Evolutionary conservation across 2,888 invertebrate genomes (phyloP), one percentile per base, ranked within the genome.

Genomic region (Punctoribates punctum): DNA sequence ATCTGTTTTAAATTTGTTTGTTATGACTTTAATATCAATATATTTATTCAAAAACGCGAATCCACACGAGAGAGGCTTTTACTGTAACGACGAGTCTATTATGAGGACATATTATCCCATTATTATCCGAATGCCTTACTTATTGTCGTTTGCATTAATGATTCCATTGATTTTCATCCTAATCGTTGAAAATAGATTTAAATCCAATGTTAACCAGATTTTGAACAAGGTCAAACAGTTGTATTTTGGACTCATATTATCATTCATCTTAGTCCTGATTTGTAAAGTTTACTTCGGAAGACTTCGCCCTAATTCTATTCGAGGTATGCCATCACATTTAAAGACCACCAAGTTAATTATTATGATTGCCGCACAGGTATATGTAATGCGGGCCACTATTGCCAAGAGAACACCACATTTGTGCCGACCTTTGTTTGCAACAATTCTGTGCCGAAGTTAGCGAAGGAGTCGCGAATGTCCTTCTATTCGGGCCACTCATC

Each of bases 401-500:
- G 72, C 23, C 4, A 72, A 17, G 9, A 23, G 9, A 15, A 48
- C 27, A 17, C 27, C 15, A 17, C 72, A 48, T 72, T 15, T 42
- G 46, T 72, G 0, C 11, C 34, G 6, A 25, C 25, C 3, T 72
- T 72, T 17, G 27, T 27, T 1, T 72, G 72, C 27, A 23, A 48
- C 20, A 72, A 72, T 15, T 20, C 72, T 13, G 0, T 25, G 15
- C 46, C 72, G 0, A 72, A 72, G 27, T n/a, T 72, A 25, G 72
- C 15, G 25, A 72, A 72, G 13, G 72, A 72, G 48, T 48, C 48
- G 25, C 76, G 76, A 29, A 38, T 76, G 27, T 76, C 76, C 23
- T 76, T 76, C 65, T 76, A 46, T 51, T 76, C 76, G 20, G 76
- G 76, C 1, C 76, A 76, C 65, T 76, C 76, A 29, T 54, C 76